Base-by-base conservation (phyloP, 2,113 vertebrate species). In the Pedetes capensis region DNA sequence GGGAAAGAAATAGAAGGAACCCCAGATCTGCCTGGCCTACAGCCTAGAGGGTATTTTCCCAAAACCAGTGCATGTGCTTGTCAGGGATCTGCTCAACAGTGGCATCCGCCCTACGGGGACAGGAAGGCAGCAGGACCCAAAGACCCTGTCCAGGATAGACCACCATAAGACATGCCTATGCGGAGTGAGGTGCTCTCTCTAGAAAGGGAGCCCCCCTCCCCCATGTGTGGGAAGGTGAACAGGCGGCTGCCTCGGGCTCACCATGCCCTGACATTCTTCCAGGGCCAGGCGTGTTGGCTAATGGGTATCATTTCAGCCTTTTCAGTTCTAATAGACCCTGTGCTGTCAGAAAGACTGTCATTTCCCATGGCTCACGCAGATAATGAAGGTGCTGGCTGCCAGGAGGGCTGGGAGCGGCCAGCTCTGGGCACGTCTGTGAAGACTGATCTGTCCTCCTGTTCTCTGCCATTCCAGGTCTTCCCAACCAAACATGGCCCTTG, bases 231-330 rank as follows among this genome's bases (percentile, higher is more conserved):
- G 39, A 1, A 27, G n/a, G 79, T 37, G 72, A 91, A 80, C n/a
- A 34, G 80, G 61, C 3, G n/a, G 63, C 71, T 1, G 42, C 0
- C 3, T 53, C 3, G 0, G 32, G 63, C 59, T 59, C 1, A 9
- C 59, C 22, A 0, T n/a, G 47, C n/a, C 53, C 64, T 1, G n/a
- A 55, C n/a, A 49, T 42, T 92, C 79, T n/a, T 61, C 71, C 51
- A 14, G 81, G 89, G 64, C 87, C 34, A 34, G 84, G 75, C 8
- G 0, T 39, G 68, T 51, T 72, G 71, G 84, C 84, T 93, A 90
- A 94, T 74, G 84, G 92, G 34, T 84, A 84, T 93, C 75, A 85
- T 95, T 91, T 81, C 87, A 92, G 89, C 81, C 72, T 87, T 89
- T 91, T 91, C 90, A 78, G 82, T 84, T 93, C 96, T 92, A 93